phyloP scores from a whole-genome alignment of 2,113 vertebrate species.

The Sturnus vulgaris region DNA sequence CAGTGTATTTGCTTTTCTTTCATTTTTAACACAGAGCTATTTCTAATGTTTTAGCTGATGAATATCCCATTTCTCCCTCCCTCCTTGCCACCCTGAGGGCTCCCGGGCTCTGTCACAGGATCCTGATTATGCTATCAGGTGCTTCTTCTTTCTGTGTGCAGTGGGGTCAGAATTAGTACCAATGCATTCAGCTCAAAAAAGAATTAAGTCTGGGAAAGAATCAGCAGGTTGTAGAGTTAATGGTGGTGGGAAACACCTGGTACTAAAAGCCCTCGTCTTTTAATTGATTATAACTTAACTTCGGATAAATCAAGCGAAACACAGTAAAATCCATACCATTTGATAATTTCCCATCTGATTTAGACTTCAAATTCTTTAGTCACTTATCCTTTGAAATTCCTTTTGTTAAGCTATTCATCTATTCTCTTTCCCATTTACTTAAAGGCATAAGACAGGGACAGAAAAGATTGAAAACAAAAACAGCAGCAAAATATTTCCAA shows the following conservation, averaged over 20 bases:
- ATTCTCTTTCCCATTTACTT: not conserved
- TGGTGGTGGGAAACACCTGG: too few species aligned
- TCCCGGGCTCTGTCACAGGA: not conserved
- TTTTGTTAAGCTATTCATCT: not conserved
- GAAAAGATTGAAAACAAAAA: not conserved
- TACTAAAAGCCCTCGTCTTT: not conserved
- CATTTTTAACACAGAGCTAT: not conserved
- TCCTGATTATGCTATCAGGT: accelerated
- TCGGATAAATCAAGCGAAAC: not conserved
- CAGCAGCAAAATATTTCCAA: not conserved
- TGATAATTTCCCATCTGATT: not conserved
- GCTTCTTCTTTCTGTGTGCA: not conserved
- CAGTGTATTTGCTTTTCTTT: not conserved
- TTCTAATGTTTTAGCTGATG: not conserved
- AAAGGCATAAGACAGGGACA: not conserved
- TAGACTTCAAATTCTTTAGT: not conserved
- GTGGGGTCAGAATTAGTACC: not conserved
- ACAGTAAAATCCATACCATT: not conserved
- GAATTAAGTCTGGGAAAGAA: not conserved
- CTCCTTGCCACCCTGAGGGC: not conserved
- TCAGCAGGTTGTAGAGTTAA: not conserved
- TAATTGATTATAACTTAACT: not conserved
- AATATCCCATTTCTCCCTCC: not conserved
- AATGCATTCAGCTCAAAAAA: not conserved
- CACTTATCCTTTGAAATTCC: not conserved